These are phyloP conservation scores for Odontothrips loti DNA, from an alignment of 2,888 invertebrate species.

Conservation along the genomic window DNA sequence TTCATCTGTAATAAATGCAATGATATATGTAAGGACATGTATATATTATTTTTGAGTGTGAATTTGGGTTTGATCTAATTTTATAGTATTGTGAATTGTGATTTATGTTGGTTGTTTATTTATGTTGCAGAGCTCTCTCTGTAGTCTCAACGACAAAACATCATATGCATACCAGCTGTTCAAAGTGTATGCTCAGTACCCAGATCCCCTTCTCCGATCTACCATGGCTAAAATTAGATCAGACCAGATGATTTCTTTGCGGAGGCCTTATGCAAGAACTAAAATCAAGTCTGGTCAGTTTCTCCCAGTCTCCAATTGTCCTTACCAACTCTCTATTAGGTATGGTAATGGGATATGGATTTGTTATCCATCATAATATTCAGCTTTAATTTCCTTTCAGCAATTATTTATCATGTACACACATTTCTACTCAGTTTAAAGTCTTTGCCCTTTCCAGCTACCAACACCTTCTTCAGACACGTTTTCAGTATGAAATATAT, in stretches of 20 bases:
- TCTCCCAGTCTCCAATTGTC: constrained; percentile 50
- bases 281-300: constrained; percentile 48
- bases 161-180: constrained; percentile 64
- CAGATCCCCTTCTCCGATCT: constrained; percentile 58
- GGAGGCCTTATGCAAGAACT: constrained; percentile 47
- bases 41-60: not conserved
- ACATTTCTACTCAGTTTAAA: not conserved
- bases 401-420: not conserved
- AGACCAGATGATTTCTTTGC: constrained; percentile 57
- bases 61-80: constrained; percentile 7
- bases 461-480: constrained; percentile 49
- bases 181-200: constrained; percentile 66
- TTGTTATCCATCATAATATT: not conserved
- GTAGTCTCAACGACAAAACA: constrained; percentile 57
- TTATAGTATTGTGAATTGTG: constrained; percentile 32
- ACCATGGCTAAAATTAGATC: constrained; percentile 58
- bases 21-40: constrained; percentile 46
- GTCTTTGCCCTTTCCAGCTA: constrained; percentile 43
- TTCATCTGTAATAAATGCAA: constrained; percentile 53
- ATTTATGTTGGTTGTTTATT: constrained; percentile 33
- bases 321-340: constrained; percentile 49
- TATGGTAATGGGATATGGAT: not conserved
- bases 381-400: not conserved
- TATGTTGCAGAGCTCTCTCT: constrained; percentile 57
- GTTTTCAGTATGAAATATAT: constrained; percentile 50